Percentiles rank a stretch among this genome's conserved stretches.
These are phyloP conservation scores for Rhabdomys dilectus DNA, from an alignment of 2,113 vertebrate species.

Conservation along the genomic window DNA sequence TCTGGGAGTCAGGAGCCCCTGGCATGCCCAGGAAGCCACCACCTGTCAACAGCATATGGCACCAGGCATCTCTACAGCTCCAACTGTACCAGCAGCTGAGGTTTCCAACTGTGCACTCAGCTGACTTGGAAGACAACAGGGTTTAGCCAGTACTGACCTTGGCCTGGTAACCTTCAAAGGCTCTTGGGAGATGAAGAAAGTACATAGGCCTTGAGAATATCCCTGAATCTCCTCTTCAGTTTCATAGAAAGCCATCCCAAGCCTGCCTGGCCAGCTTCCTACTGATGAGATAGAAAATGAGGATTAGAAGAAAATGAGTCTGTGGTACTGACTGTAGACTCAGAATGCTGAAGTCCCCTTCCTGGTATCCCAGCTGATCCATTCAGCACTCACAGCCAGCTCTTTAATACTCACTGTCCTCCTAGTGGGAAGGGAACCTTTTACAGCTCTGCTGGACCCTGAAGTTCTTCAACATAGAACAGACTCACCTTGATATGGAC, in stretches of 20 bases:
- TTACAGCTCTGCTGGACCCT: neutral
- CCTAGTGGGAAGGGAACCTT: neutral
- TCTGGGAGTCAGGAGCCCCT: neutral
- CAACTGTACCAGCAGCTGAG: neutral
- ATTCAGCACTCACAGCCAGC: fast-evolving
- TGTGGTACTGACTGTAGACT: neutral
- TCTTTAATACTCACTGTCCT: neutral
- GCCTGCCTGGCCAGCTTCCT: no score
- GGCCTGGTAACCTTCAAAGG: neutral
- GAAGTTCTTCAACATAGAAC: neutral
- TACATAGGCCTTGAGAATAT: neutral
- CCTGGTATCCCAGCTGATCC: neutral
- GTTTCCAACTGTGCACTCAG: constrained; percentile 8
- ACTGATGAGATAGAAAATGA: neutral
- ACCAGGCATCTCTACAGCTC: neutral
- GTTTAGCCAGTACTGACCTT: neutral
- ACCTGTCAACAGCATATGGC: constrained; percentile 28
- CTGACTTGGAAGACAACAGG: neutral
- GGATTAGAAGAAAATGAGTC: neutral
- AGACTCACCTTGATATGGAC: neutral
- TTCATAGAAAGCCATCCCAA: neutral
- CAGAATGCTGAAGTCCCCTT: fast-evolving
- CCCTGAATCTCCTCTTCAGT: neutral
- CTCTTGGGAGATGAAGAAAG: neutral
- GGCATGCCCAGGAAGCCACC: neutral